These are phyloP conservation scores for Bos indicus DNA, from an alignment of 2,113 vertebrate genomes.

Conservation along the genomic window DNA sequence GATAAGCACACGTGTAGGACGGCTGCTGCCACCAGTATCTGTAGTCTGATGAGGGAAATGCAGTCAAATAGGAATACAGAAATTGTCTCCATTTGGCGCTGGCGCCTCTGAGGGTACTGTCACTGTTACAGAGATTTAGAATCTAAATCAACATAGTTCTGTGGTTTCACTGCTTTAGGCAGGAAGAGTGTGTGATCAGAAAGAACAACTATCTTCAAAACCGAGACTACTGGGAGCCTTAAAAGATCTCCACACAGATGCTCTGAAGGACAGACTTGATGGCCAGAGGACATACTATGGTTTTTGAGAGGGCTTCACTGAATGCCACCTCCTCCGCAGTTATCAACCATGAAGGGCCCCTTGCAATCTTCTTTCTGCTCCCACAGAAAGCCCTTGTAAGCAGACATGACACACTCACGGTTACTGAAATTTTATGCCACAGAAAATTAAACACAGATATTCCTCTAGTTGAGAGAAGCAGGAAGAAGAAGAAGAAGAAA, in stretches of 20 bases:
- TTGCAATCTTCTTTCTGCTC: neutral
- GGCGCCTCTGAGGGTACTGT: neutral
- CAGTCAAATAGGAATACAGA: neutral
- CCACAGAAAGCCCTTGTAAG: neutral
- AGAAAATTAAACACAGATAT: neutral
- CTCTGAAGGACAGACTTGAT: neutral
- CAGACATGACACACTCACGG: neutral
- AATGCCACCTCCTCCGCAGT: neutral
- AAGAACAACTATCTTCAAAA: slow-evolving; percentile 20
- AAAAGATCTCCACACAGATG: neutral
- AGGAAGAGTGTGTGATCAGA: slow-evolving; percentile 45
- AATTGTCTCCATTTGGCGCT: neutral
- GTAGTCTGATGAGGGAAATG: neutral
- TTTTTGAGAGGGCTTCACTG: slow-evolving; percentile 10
- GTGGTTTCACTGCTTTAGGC: slow-evolving; percentile 14
- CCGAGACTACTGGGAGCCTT: neutral
- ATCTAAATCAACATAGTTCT: slow-evolving; percentile 33
- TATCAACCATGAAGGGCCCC: neutral
- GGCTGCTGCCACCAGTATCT: neutral
- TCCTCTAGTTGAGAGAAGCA: neutral
- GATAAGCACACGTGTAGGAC: neutral
- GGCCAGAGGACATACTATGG: neutral
- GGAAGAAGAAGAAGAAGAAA: neutral
- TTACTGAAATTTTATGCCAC: slow-evolving; percentile 3
- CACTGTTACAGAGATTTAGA: neutral